Conservation (phyloP, 2,113 vertebrate species). For the Monopterus albus region DNA sequence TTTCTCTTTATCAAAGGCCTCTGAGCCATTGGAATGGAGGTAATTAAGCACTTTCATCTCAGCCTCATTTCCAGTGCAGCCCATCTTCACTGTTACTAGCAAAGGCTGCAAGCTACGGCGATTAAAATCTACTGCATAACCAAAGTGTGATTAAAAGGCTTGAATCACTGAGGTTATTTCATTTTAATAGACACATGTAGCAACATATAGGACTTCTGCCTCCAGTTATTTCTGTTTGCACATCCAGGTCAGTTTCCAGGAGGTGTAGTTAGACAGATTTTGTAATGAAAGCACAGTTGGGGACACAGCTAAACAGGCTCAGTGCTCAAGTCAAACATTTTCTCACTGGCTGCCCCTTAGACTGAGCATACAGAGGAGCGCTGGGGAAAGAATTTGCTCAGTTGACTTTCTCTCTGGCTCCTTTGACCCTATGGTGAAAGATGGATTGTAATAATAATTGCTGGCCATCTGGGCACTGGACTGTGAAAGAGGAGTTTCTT, state of each 20-base stretch:
- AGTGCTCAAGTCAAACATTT: constrained; percentile 37
- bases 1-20: constrained; percentile 72
- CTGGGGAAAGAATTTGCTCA: constrained; percentile 47
- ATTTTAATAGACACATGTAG: constrained; percentile 64
- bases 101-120: constrained; percentile 51
- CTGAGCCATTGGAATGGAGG: constrained; percentile 67
- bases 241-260: constrained; percentile 35
- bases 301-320: constrained; percentile 26
- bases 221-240: constrained; percentile 49
- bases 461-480: constrained; percentile 70
- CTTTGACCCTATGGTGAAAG: constrained; percentile 60
- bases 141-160: constrained; percentile 59
- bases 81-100: constrained; percentile 58
- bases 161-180: constrained; percentile 62
- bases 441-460: constrained; percentile 76
- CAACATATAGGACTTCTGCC: constrained; percentile 26
- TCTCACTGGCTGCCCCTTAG: constrained; percentile 26
- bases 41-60: constrained; percentile 77
- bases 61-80: constrained; percentile 69
- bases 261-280: neutral
- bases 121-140: constrained; percentile 71
- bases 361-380: constrained; percentile 35
- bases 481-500: constrained; percentile 76
- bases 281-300: constrained; percentile 19
- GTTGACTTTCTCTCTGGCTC: constrained; percentile 47